Evolutionary conservation across 2,797 vertebrate genomes (phyloP).

Genomic region (Leptatherina wallacei): DNA sequence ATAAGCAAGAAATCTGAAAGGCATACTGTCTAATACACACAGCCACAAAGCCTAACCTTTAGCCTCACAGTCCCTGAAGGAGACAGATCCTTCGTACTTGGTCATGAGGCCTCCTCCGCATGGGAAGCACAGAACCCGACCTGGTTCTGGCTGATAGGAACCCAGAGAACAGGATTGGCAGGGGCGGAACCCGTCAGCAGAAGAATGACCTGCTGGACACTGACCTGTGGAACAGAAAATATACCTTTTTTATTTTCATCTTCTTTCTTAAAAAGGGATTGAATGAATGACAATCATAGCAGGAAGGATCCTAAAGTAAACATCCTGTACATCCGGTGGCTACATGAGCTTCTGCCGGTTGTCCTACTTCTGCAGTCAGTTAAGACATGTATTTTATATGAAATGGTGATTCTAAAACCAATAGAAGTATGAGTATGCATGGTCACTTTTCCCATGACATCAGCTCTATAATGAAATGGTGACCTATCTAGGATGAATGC

Average conservation of each 20-base stretch:
- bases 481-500: too few species aligned
- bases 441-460: too few species aligned
- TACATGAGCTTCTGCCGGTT: too few species aligned
- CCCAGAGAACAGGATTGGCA: slow-evolving; percentile 89
- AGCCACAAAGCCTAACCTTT: slow-evolving; percentile 84
- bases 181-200: slow-evolving; percentile 90
- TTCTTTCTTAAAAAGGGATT: background rate
- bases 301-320: background rate
- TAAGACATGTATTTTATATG: too few species aligned
- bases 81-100: slow-evolving; percentile 86
- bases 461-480: too few species aligned
- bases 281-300: background rate
- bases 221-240: slow-evolving; percentile 83
- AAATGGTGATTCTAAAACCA: too few species aligned
- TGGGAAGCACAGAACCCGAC: slow-evolving; percentile 91
- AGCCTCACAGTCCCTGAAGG: slow-evolving; percentile 96
- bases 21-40: background rate
- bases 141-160: slow-evolving; percentile 90
- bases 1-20: background rate
- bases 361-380: too few species aligned
- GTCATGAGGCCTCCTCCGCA: slow-evolving; percentile 94
- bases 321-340: too few species aligned
- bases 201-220: slow-evolving; percentile 91
- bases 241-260: background rate
- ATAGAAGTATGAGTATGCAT: too few species aligned